Conservation (phyloP, 2,113 vertebrate species). For the Deroptyus accipitrinus region DNA sequence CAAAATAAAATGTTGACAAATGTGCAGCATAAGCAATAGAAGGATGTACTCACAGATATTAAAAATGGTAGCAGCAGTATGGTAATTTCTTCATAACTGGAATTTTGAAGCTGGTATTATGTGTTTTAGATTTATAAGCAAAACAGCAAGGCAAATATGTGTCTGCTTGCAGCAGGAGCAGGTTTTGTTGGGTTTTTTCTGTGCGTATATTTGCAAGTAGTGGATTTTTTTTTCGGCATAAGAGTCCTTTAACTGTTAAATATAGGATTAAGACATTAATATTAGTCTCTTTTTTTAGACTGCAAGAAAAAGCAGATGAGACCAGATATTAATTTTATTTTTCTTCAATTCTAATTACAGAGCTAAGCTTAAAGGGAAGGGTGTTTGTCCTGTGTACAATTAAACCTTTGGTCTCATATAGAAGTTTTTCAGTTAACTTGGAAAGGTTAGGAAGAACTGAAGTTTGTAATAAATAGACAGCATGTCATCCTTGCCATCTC, state of each 20-base stretch:
- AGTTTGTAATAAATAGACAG: neutral
- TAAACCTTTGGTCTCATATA: neutral
- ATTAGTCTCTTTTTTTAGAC: neutral
- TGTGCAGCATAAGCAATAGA: neutral
- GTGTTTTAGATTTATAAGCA: neutral
- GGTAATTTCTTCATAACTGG: neutral
- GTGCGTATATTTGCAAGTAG: rapidly evolving
- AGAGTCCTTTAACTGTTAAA: neutral
- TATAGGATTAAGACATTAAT: neutral
- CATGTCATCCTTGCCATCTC: neutral
- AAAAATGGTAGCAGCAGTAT: neutral
- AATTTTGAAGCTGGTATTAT: neutral
- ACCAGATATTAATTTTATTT: neutral
- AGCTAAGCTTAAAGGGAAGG: neutral
- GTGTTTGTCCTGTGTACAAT: neutral
- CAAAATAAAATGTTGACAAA: neutral
- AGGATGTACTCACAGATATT: neutral
- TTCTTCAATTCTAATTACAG: neutral
- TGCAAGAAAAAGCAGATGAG: neutral
- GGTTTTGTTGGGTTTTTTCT: neutral
- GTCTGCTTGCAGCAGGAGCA: neutral
- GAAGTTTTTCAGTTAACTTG: neutral
- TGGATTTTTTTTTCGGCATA: neutral
- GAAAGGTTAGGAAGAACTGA: neutral
- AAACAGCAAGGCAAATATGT: neutral